Conservation (phyloP, 2,113 vertebrate genomes). For the Protobothrops flavoviridis region DNA sequence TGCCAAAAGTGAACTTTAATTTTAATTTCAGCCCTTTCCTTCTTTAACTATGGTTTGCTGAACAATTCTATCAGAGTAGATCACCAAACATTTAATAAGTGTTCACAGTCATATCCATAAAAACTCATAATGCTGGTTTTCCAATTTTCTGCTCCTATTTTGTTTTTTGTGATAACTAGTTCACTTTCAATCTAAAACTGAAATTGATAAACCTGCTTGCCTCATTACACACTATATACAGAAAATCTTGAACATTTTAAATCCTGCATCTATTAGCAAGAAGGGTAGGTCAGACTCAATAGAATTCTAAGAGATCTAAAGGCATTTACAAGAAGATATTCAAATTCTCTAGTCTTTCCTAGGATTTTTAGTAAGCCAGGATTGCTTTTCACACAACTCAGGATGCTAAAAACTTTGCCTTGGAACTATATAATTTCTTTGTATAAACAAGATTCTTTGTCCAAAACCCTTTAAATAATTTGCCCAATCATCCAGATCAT, state of each 20-base stretch:
- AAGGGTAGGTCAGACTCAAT: background rate
- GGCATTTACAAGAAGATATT: background rate
- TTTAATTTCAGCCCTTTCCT: background rate
- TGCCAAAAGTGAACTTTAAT: background rate
- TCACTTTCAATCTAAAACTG: background rate
- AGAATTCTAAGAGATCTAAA: background rate
- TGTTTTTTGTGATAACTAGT: background rate
- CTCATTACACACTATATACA: background rate
- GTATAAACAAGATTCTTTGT: background rate
- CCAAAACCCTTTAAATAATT: background rate
- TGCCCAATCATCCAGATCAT: background rate
- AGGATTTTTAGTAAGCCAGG: background rate
- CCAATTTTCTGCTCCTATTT: background rate
- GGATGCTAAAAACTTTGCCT: too few species aligned
- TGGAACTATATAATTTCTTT: background rate
- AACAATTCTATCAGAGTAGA: background rate
- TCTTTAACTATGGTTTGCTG: background rate
- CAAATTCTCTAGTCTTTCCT: background rate
- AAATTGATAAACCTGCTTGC: background rate
- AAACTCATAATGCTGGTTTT: background rate
- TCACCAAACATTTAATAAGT: background rate
- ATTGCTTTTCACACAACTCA: background rate
- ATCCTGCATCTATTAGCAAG: background rate
- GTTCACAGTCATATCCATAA: background rate
- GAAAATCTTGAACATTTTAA: background rate